These are phyloP conservation scores for Drosophila setosimentum DNA, from an alignment of 2,888 invertebrate species.

Conservation along the genomic window DNA sequence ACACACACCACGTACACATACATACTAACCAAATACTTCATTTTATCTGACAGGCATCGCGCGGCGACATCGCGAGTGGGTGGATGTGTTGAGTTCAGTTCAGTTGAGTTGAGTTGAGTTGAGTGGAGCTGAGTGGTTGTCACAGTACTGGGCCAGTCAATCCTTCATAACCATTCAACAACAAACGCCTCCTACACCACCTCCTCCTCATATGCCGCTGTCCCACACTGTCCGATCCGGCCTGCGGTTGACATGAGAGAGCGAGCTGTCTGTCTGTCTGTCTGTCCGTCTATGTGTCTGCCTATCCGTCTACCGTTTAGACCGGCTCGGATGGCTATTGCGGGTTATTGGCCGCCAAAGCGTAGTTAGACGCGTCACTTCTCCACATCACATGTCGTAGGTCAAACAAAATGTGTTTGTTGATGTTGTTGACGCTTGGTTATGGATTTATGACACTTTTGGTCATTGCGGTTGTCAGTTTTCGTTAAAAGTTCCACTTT, in stretches of 20 bases:
- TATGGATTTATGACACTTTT: slow-evolving; percentile 82
- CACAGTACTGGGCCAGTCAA: slow-evolving; percentile 53
- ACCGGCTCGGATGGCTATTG: slow-evolving; percentile 41
- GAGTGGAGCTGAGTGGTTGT: slow-evolving; percentile 52
- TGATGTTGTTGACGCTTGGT: slow-evolving; percentile 80
- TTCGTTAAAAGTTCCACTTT: slow-evolving; percentile 70
- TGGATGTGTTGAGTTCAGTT: slow-evolving; percentile 33
- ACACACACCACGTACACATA: slow-evolving; percentile 5
- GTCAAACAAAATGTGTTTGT: slow-evolving; percentile 78
- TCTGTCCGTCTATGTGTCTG: slow-evolving; percentile 47
- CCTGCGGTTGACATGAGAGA: slow-evolving; percentile 78
- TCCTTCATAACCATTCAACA: slow-evolving; percentile 43
- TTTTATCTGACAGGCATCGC: slow-evolving; percentile 70
- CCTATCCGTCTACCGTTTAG: slow-evolving; percentile 51
- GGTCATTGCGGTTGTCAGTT: slow-evolving; percentile 78
- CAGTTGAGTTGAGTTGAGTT: slow-evolving; percentile 30
- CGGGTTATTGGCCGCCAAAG: slow-evolving; percentile 76
- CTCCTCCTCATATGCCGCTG: not conserved
- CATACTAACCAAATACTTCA: slow-evolving; percentile 65
- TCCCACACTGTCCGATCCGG: slow-evolving; percentile 36
- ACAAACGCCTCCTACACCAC: not conserved
- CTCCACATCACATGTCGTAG: slow-evolving; percentile 73
- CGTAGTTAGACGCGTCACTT: slow-evolving; percentile 21
- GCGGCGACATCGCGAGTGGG: slow-evolving; percentile 51
- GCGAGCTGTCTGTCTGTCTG: slow-evolving; percentile 39